A percentile compares a stretch with the other conserved stretches of the same genome.
Evolutionary conservation across 2,113 vertebrate species (phyloP).

Genomic region (Pollachius pollachius): DNA sequence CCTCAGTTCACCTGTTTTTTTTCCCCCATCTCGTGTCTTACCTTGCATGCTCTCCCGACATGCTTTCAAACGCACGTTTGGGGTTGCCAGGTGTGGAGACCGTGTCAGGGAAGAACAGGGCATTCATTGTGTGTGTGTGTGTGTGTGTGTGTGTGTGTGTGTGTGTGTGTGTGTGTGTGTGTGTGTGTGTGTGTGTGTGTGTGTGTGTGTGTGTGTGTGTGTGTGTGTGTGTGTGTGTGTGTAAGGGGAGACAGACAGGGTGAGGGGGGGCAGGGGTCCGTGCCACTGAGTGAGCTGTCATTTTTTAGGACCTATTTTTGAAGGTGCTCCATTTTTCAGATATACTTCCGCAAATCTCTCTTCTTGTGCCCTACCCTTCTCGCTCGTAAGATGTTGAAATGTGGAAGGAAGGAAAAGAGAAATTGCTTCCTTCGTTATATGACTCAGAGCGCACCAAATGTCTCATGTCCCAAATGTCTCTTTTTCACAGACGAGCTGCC

Average conservation of each 20-base stretch:
- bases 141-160: too few relatives aligned
- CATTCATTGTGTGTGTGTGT: conserved; percentile 53
- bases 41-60: conserved; percentile 1
- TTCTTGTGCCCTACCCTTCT: conserved; percentile 18
- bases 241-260: conserved; percentile 26
- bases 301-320: conserved; percentile 58
- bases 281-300: conserved; percentile 65
- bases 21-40: conserved; percentile 2
- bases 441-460: conserved; percentile 17
- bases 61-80: conserved; percentile 5
- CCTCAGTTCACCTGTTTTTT: conserved; percentile 28
- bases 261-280: conserved; percentile 9
- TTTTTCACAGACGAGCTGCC: too few relatives aligned
- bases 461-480: conserved; percentile 9
- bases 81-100: conserved; percentile 42
- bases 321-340: conserved; percentile 50
- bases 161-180: too few relatives aligned
- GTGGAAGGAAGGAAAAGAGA: conserved; percentile 23
- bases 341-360: conserved; percentile 16
- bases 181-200: too few relatives aligned
- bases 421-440: conserved; percentile 18
- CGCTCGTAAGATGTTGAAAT: conserved; percentile 30
- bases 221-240: conserved; percentile 33
- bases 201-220: too few relatives aligned
- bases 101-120: conserved; percentile 46